These are phyloP conservation scores for Salticus scenicus DNA, from an alignment of 2,888 invertebrate species.

Conservation along the genomic window DNA sequence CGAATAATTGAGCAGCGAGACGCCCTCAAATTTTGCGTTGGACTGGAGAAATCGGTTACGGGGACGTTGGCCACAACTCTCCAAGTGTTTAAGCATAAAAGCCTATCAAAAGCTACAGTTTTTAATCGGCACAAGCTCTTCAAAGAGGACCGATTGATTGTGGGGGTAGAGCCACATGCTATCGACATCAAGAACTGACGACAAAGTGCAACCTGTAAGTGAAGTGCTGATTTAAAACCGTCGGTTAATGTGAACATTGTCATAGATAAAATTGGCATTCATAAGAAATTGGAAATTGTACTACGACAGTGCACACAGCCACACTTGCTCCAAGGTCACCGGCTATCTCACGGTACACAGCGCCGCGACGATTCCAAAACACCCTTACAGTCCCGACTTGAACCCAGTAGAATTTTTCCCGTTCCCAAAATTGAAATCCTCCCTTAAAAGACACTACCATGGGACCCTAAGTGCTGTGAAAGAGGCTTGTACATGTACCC, in stretches of 20 bases:
- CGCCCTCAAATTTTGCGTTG: not conserved
- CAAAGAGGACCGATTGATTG: not conserved
- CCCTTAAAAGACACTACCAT: constrained; percentile 11
- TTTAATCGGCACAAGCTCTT: not conserved
- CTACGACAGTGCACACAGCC: too few species aligned
- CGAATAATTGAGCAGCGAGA: not conserved
- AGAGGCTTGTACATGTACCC: not conserved
- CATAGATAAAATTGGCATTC: too few species aligned
- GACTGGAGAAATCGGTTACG: not conserved
- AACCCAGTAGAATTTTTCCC: not conserved
- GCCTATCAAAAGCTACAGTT: not conserved
- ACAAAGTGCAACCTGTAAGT: not conserved
- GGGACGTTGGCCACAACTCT: not conserved
- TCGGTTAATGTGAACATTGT: too few species aligned
- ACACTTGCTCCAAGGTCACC: too few species aligned
- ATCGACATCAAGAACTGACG: not conserved
- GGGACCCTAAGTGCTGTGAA: constrained; percentile 5
- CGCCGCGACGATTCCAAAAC: not conserved
- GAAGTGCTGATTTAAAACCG: too few species aligned
- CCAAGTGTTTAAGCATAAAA: not conserved
- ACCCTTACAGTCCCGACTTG: not conserved
- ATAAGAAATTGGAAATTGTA: too few species aligned
- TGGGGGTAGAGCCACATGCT: not conserved
- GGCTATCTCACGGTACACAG: too few species aligned
- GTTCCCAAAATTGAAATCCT: not conserved